Conservation (phyloP, 2,113 vertebrate species). For the Equus przewalskii region DNA sequence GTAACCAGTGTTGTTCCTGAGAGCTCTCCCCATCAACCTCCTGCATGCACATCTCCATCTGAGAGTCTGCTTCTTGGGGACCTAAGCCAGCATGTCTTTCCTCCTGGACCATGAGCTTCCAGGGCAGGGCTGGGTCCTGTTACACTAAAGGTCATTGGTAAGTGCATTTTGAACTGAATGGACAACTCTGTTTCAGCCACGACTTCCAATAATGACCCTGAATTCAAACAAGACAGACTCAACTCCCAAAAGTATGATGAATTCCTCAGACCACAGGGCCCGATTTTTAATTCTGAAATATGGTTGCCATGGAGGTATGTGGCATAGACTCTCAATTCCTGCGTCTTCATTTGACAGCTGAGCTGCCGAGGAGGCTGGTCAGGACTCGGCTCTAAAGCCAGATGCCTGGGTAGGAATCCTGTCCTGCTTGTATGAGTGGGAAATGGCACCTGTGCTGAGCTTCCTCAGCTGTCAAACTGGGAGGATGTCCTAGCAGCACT, state of each 20-base stretch:
- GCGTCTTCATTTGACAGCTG: not conserved
- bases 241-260: not conserved
- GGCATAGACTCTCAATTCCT: not conserved
- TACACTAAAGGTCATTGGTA: not conserved
- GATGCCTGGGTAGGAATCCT: not conserved
- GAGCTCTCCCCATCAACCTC: not conserved
- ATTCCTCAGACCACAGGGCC: not conserved
- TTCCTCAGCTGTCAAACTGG: not conserved
- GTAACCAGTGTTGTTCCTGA: rapidly evolving
- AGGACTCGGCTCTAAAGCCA: not conserved
- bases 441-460: not conserved
- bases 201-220: not conserved
- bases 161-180: not conserved
- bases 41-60: not conserved
- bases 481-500: not conserved
- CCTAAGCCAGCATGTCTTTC: not conserved
- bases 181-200: not conserved
- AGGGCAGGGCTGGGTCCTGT: not conserved
- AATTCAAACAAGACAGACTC: not conserved
- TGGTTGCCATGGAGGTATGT: not conserved
- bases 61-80: not conserved
- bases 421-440: not conserved
- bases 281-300: not conserved
- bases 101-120: not conserved
- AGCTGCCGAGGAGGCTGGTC: not conserved